Evolutionary conservation across 2,113 vertebrate species (phyloP).

Genomic region (Carassius carassius): DNA sequence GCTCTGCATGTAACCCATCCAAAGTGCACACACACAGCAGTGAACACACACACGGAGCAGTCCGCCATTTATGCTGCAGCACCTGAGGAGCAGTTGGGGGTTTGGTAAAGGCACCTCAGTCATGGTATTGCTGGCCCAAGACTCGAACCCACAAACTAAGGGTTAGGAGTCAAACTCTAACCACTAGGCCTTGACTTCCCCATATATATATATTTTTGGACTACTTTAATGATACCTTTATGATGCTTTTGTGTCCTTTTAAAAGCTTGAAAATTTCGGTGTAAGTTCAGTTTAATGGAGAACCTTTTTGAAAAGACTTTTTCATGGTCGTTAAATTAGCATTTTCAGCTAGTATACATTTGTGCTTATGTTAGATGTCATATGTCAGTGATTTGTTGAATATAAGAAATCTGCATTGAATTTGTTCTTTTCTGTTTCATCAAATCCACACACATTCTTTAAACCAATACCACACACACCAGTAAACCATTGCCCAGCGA

Average conservation of each 20-base stretch:
- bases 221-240: neutral
- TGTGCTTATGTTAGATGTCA: neutral
- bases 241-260: neutral
- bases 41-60: too few relatives aligned
- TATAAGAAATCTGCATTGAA: neutral
- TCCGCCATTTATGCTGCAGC: too few relatives aligned
- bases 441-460: neutral
- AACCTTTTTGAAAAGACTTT: neutral
- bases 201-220: neutral
- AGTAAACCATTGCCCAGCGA: neutral
- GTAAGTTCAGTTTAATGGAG: neutral
- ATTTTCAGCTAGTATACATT: too few relatives aligned
- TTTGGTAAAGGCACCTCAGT: too few relatives aligned
- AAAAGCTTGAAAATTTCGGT: neutral
- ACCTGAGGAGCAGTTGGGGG: too few relatives aligned
- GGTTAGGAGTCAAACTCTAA: too few relatives aligned
- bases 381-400: neutral
- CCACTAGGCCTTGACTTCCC: too few relatives aligned
- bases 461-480: neutral
- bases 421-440: neutral
- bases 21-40: too few relatives aligned
- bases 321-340: neutral
- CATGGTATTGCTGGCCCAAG: too few relatives aligned
- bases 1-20: too few relatives aligned
- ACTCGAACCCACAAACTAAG: too few relatives aligned